Conservation (phyloP, 2,797 vertebrate species). For the Sphenodon punctatus region DNA sequence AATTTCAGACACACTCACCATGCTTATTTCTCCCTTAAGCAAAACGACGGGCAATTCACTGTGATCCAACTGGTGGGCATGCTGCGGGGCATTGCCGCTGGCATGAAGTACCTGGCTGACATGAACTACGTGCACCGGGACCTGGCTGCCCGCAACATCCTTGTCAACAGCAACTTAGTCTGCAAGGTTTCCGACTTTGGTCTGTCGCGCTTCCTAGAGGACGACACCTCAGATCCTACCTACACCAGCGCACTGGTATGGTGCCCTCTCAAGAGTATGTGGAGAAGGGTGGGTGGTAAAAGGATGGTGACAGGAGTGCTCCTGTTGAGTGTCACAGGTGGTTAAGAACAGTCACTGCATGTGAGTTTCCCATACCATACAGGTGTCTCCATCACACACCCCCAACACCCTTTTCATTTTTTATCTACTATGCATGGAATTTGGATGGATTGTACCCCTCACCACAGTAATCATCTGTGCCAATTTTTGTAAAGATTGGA, state of each 20-base stretch:
- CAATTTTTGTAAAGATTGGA: too few species aligned
- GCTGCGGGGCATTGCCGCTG: conserved; percentile 92
- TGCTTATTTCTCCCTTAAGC: conserved; percentile 74
- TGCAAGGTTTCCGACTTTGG: conserved; percentile 97
- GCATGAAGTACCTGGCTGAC: conserved; percentile 95
- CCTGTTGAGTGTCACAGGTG: not conserved
- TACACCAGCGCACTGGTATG: conserved; percentile 95
- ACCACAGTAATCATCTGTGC: too few species aligned
- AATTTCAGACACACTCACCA: not conserved
- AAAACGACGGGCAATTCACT: conserved; percentile 97
- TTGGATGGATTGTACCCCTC: too few species aligned
- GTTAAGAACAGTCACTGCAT: not conserved
- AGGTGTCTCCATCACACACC: too few species aligned
- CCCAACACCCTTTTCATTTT: too few species aligned
- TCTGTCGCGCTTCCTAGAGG: conserved; percentile 94
- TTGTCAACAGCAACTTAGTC: conserved; percentile 97
- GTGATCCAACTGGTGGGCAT: conserved; percentile 98
- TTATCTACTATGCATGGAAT: too few species aligned
- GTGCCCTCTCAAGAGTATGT: not conserved
- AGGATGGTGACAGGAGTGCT: not conserved
- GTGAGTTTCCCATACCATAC: too few species aligned
- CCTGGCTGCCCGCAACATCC: conserved; percentile 95
- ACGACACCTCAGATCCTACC: conserved; percentile 95
- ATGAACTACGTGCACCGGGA: conserved; percentile 98
- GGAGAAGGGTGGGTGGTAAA: not conserved